Conservation (phyloP, 2,113 vertebrate species). For the Toxostoma redivivum region DNA sequence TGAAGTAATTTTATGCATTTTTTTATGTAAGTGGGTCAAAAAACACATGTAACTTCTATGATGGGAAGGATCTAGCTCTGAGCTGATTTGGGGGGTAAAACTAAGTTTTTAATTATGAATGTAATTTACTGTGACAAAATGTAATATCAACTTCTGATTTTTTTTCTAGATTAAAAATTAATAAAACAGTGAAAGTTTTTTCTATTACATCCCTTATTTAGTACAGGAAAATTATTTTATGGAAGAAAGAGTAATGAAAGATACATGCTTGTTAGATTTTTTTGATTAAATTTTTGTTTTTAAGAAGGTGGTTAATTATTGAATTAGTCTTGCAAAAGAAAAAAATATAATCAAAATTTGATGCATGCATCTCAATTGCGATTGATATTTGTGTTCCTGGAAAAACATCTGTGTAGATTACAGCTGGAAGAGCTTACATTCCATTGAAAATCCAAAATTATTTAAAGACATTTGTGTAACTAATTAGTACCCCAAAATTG, state of each 20-base stretch:
- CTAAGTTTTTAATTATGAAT: background rate
- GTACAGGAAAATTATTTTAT: background rate
- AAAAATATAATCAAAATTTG: background rate
- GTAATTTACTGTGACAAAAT: background rate
- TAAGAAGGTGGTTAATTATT: background rate
- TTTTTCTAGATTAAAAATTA: background rate
- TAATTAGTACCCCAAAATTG: background rate
- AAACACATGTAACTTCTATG: background rate
- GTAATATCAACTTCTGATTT: background rate
- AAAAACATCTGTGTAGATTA: background rate
- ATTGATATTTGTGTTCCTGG: background rate
- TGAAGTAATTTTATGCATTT: background rate
- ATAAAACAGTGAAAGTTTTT: background rate
- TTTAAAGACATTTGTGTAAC: background rate
- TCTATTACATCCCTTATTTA: background rate
- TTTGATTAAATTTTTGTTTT: background rate
- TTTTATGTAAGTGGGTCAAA: background rate
- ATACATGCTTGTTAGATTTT: background rate
- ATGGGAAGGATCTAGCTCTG: background rate
- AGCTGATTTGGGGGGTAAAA: background rate
- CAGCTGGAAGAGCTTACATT: background rate
- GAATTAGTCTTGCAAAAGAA: background rate
- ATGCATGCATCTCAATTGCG: background rate
- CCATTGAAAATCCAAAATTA: fast-evolving
- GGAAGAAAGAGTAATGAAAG: background rate